Evolutionary conservation across 2,888 invertebrate species (phyloP), one percentile per base, ranked within the genome.

Genomic region (Microctonus brassicae): DNA sequence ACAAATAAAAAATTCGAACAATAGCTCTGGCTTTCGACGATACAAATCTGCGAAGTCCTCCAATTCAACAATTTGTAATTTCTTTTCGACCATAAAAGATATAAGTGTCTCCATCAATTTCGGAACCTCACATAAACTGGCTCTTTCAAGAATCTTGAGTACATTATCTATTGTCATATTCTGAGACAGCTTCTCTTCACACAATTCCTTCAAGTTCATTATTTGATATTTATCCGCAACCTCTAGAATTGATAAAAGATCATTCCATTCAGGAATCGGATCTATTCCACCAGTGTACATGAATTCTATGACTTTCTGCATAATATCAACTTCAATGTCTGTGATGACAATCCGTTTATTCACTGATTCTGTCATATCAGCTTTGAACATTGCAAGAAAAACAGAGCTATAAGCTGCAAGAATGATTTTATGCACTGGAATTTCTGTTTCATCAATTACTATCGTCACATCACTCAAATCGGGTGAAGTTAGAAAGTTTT

Each of bases 381-480:
- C 6, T 33, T 11, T 17, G 13, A 65, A 22, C 9, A 29, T 65
- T 5, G 17, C 6, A 17, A 33, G 29, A 33, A 65, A 65, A 2
- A 65, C 64, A 26, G 34, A 20, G 26, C 64, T 65, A 9, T 65
- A 17, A 24, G 64, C 29, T 7, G 53, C 52, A 17, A 65, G 24
- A 17, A 65, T 11, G 1, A 65, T 9, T 53, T 53, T 52, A 22
- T 65, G 64, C 9, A 53, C 64, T 11, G 13, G 64, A 29, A 65
- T 20, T 53, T 11, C 20, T 20, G 29, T 22, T 10, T 29, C 20
- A 3, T 22, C 64, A 9, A 65, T 10, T 6, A n/a, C n/a, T 10
- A 62, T 39, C 24, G 11, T 22, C 11, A 62, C n/a, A 62, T 62
- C 62, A 24, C 11, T 36, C 11, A 42, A 22, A 17, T 62, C 6